These are phyloP conservation scores for Gracilinanus agilis DNA, from an alignment of 2,113 vertebrate species.

Conservation along the genomic window DNA sequence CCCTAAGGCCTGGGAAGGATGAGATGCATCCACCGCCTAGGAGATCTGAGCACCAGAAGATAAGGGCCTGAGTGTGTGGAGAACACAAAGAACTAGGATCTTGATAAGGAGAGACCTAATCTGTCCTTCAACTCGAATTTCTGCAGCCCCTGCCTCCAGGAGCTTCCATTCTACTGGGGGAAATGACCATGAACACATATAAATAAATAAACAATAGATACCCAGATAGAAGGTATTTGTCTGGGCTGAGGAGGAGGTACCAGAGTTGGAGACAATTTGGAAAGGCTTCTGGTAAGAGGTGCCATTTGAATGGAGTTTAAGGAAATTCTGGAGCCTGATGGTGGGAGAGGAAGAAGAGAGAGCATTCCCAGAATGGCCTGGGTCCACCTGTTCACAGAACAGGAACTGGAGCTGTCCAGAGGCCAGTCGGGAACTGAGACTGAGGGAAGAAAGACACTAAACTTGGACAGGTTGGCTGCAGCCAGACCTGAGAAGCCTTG, in stretches of 20 bases:
- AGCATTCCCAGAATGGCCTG: background rate
- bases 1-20: too few species aligned
- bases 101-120: background rate
- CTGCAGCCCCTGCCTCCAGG: background rate
- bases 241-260: background rate
- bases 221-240: background rate
- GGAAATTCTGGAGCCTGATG: too few species aligned
- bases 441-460: background rate
- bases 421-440: background rate
- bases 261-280: background rate
- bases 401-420: background rate
- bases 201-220: background rate
- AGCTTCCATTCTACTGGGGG: background rate
- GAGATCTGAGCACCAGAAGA: too few species aligned
- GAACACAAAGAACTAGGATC: too few species aligned
- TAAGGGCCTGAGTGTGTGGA: too few species aligned
- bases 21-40: too few species aligned
- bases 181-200: background rate
- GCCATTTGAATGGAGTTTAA: background rate
- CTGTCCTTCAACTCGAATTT: background rate
- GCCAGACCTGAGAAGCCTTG: background rate
- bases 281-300: background rate
- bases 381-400: background rate
- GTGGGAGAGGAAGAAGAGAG: background rate
- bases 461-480: background rate